A percentile compares a stretch with the other conserved stretches of the same genome.
These are phyloP conservation scores for Peucedramus taeniatus DNA, from an alignment of 2,113 vertebrate species.

Conservation along the genomic window DNA sequence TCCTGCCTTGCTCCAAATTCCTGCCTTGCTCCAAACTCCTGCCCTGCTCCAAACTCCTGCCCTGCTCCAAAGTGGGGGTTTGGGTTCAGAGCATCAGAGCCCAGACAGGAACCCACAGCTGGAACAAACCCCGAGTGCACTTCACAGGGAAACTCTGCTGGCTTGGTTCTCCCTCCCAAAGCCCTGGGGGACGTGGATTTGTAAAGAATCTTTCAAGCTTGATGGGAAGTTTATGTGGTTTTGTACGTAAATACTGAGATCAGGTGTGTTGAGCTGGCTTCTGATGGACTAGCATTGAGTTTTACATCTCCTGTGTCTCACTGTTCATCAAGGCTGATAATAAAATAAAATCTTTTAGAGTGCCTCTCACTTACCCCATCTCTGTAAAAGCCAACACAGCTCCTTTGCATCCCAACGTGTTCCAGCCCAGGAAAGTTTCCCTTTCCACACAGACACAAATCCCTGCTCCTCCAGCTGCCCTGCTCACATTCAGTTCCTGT, in stretches of 20 bases:
- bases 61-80: background rate
- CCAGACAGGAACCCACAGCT: accelerated
- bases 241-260: background rate
- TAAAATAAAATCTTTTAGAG: background rate
- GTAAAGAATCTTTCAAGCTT: background rate
- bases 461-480: background rate
- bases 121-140: background rate
- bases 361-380: background rate
- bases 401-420: background rate
- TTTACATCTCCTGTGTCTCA: background rate
- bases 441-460: background rate
- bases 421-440: background rate
- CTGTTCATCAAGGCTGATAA: background rate
- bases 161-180: background rate
- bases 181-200: background rate
- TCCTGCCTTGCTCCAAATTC: background rate
- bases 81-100: background rate
- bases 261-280: background rate
- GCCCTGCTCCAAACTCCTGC: background rate
- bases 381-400: background rate
- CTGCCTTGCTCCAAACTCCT: no score
- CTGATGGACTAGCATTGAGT: background rate
- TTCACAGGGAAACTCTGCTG: background rate
- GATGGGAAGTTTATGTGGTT: background rate
- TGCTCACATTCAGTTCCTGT: background rate